These are phyloP conservation scores for Cyprinella venusta DNA, from an alignment of 2,797 vertebrate genomes.

Conservation along the genomic window DNA sequence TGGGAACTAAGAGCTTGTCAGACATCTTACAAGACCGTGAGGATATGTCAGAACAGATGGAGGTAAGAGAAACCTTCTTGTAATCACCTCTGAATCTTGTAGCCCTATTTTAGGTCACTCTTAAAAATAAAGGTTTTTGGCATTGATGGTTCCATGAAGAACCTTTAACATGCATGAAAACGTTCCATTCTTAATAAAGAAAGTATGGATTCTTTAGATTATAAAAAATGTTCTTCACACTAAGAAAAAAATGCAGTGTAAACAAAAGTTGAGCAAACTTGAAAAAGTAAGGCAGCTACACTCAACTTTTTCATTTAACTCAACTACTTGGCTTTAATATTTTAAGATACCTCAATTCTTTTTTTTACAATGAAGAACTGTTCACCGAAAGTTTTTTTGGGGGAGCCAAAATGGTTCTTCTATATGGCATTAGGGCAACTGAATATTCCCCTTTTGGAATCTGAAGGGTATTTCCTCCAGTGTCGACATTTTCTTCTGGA, in stretches of 20 bases:
- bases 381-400: not conserved
- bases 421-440: too few relatives aligned
- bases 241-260: not conserved
- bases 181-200: not conserved
- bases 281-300: not conserved
- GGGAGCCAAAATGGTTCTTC: not conserved
- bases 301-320: too few relatives aligned
- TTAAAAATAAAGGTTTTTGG: not conserved
- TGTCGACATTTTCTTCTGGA: not conserved
- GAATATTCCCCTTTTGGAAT: not conserved
- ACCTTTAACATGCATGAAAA: not conserved
- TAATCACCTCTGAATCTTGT: not conserved
- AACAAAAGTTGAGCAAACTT: not conserved
- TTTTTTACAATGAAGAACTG: not conserved
- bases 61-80: conserved; percentile 64
- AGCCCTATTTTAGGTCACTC: not conserved
- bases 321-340: not conserved
- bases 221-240: not conserved
- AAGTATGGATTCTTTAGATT: not conserved
- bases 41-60: conserved; percentile 72
- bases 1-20: conserved; percentile 76
- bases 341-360: not conserved
- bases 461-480: not conserved
- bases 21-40: conserved; percentile 74
- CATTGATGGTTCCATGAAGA: not conserved